Conservation (phyloP, 2,797 vertebrate genomes). For the Artibeus jamaicensis region DNA sequence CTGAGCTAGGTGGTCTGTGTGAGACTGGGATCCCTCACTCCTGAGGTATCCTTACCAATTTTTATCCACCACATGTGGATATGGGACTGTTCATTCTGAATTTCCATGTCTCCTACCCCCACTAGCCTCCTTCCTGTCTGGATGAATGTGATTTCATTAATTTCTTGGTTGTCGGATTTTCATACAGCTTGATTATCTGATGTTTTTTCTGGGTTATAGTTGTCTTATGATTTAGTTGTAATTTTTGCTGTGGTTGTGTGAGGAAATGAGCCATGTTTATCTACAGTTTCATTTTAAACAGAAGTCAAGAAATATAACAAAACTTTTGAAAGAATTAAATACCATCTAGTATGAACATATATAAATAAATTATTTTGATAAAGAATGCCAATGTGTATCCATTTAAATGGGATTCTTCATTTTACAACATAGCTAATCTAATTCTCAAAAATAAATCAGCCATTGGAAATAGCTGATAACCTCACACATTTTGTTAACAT, state of each 20-base stretch:
- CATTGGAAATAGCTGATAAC: slow-evolving; percentile 23
- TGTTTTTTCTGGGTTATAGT: not conserved
- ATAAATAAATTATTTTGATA: slow-evolving; percentile 6
- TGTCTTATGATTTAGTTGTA: not conserved
- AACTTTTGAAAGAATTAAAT: not conserved
- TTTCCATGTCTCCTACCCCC: not conserved
- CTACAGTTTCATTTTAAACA: not conserved
- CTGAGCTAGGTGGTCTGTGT: not conserved
- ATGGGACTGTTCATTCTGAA: not conserved
- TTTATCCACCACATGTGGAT: not conserved
- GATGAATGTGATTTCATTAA: not conserved
- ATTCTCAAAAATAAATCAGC: slow-evolving; percentile 37
- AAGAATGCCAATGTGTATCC: not conserved
- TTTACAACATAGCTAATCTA: slow-evolving; percentile 8
- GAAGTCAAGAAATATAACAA: not conserved
- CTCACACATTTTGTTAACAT: slow-evolving; percentile 60
- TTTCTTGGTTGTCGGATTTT: not conserved
- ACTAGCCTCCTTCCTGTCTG: not conserved
- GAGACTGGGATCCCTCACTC: not conserved
- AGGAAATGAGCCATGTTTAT: not conserved
- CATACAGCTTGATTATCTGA: not conserved
- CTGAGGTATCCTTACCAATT: not conserved
- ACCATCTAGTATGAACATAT: not conserved
- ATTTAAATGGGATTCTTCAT: not conserved
- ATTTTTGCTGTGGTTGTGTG: not conserved